These are phyloP conservation scores for Osedax frankpressi DNA, from an alignment of 2,888 invertebrate genomes.

Conservation along the genomic window DNA sequence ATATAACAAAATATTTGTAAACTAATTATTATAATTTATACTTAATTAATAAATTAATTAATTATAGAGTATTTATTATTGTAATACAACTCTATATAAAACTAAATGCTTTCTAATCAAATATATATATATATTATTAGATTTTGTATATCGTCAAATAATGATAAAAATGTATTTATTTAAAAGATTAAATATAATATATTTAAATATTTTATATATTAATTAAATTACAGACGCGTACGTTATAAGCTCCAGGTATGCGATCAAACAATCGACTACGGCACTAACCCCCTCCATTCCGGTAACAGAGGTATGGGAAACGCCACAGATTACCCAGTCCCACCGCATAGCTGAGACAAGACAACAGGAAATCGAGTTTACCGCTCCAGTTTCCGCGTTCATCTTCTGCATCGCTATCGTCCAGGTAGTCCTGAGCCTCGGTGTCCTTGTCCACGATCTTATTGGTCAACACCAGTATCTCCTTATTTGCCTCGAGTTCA, in stretches of 20 bases:
- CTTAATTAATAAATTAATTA: too few species aligned
- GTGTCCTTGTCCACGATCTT: not conserved
- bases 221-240: too few species aligned
- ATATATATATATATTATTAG: too few species aligned
- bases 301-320: conserved; percentile 20
- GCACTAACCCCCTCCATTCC: conserved; percentile 17
- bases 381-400: conserved; percentile 50
- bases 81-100: too few species aligned
- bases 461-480: not conserved
- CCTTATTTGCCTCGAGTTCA: not conserved
- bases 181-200: not conserved
- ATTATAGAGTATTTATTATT: too few species aligned
- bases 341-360: conserved; percentile 38
- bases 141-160: not conserved
- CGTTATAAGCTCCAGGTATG: too few species aligned
- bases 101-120: too few species aligned
- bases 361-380: conserved; percentile 50
- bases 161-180: not conserved
- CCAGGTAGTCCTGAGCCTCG: conserved; percentile 22
- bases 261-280: too few species aligned
- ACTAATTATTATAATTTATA: too few species aligned
- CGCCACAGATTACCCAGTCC: conserved; percentile 50
- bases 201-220: too few species aligned
- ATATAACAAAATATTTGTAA: too few species aligned
- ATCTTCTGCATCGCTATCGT: conserved; percentile 45